phyloP scores from a whole-genome alignment of 2,888 invertebrate genomes.

The Pemphredon lugubris region DNA sequence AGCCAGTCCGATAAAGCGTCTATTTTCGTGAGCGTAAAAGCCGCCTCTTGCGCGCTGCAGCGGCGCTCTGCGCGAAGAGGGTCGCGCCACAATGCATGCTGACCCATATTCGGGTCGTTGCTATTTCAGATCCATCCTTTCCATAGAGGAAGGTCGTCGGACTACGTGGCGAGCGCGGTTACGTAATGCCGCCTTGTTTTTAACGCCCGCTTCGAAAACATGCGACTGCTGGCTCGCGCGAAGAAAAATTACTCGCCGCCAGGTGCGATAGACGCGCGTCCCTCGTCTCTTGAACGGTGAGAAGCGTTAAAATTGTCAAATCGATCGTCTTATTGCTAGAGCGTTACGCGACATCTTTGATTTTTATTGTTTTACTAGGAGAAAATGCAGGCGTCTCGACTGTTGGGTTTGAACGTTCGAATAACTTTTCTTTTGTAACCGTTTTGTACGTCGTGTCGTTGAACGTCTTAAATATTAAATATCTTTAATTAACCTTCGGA shows the following conservation, averaged over 20 bases:
- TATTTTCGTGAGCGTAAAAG: conserved; percentile 76
- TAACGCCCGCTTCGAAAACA: conserved; percentile 59
- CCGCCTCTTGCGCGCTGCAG: conserved; percentile 60
- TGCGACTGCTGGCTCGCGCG: conserved; percentile 27
- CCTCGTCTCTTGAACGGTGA: no score
- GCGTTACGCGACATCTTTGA: no score
- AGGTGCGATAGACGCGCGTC: background rate
- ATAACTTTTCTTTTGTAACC: no score
- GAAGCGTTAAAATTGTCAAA: no score
- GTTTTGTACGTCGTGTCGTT: no score
- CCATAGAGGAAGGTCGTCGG: conserved; percentile 81
- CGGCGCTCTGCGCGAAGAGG: conserved; percentile 76
- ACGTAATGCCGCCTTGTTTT: conserved; percentile 67
- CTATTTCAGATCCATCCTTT: conserved; percentile 81
- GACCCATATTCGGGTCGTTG: conserved; percentile 81
- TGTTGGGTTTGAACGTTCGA: no score
- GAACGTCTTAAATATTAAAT: no score
- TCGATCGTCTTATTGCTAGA: no score
- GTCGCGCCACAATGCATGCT: conserved; percentile 80
- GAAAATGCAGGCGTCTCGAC: no score
- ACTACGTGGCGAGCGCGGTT: conserved; percentile 64
- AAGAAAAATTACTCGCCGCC: background rate
- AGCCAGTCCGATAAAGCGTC: conserved; percentile 74
- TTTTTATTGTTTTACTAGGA: no score
- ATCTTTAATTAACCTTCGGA: no score